Evolutionary conservation across 2,888 invertebrate species (phyloP).

Genomic region (Lasioglossum figueresi): DNA sequence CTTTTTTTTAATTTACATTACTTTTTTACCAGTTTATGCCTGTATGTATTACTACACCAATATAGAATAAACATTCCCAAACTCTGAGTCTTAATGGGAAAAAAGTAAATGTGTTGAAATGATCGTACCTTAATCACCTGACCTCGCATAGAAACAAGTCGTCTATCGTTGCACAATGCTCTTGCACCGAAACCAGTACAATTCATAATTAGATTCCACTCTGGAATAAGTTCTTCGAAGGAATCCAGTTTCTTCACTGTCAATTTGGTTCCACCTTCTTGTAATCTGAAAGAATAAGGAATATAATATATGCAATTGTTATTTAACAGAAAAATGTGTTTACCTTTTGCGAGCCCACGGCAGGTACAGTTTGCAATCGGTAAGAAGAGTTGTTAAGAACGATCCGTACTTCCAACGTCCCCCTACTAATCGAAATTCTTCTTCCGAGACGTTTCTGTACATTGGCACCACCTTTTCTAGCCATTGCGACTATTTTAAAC

Average conservation of each 20-base stretch:
- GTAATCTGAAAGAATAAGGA: slow-evolving; percentile 84
- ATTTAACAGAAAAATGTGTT: slow-evolving; percentile 30
- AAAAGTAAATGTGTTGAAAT: slow-evolving; percentile 1
- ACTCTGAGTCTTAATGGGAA: not conserved
- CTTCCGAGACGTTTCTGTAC: slow-evolving; percentile 89
- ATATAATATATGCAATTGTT: not conserved
- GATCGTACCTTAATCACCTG: slow-evolving; percentile 90
- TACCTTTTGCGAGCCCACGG: slow-evolving; percentile 92
- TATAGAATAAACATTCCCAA: not conserved
- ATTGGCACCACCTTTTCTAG: slow-evolving; percentile 91
- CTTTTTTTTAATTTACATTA: not conserved
- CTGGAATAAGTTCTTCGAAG: slow-evolving; percentile 86
- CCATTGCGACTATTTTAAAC: slow-evolving; percentile 87
- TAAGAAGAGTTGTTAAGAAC: slow-evolving; percentile 91
- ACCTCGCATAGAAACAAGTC: slow-evolving; percentile 92
- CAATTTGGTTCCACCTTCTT: slow-evolving; percentile 87
- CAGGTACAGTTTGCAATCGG: slow-evolving; percentile 90
- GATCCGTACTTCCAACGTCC: slow-evolving; percentile 93
- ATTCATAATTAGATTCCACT: slow-evolving; percentile 92
- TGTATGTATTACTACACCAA: not conserved
- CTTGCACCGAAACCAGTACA: slow-evolving; percentile 94
- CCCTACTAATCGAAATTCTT: slow-evolving; percentile 90
- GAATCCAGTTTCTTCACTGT: slow-evolving; percentile 85
- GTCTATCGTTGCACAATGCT: slow-evolving; percentile 89
- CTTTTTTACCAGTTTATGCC: not conserved